These are phyloP conservation scores for Micromussa lordhowensis DNA, from an alignment of 92 coral and sea anemone species.

Conservation along the genomic window DNA sequence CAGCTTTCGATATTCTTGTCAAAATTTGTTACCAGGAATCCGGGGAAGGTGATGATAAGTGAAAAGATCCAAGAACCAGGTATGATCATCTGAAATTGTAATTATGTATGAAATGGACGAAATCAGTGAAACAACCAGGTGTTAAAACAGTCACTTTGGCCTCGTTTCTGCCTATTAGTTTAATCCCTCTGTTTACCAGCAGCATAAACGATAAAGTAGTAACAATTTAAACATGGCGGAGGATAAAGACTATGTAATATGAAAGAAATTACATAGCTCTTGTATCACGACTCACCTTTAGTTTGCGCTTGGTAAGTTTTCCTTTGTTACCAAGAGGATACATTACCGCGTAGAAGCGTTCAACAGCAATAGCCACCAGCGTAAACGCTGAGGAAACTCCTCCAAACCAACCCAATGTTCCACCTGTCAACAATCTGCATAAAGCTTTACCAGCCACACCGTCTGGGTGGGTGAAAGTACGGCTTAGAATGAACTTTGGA, in stretches of 20 bases:
- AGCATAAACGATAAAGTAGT: too few relatives aligned
- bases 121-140: too few relatives aligned
- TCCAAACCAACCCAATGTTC: conserved; percentile 17
- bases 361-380: conserved; percentile 19
- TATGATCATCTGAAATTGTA: neutral
- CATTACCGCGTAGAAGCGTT: conserved; percentile 2
- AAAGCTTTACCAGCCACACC: neutral
- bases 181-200: too few relatives aligned
- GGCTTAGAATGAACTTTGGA: neutral
- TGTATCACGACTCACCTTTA: neutral
- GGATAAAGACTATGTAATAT: too few relatives aligned
- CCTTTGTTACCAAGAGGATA: conserved; percentile 6
- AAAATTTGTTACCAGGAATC: neutral
- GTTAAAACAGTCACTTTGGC: too few relatives aligned
- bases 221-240: too few relatives aligned
- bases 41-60: neutral
- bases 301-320: neutral
- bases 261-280: too few relatives aligned
- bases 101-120: neutral
- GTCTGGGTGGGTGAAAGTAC: neutral
- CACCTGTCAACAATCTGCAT: conserved; percentile 11
- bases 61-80: neutral
- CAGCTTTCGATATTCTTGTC: neutral
- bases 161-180: too few relatives aligned
- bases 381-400: neutral